Base-by-base conservation (phyloP, 2,113 vertebrate species). In the Cairina moschata region DNA sequence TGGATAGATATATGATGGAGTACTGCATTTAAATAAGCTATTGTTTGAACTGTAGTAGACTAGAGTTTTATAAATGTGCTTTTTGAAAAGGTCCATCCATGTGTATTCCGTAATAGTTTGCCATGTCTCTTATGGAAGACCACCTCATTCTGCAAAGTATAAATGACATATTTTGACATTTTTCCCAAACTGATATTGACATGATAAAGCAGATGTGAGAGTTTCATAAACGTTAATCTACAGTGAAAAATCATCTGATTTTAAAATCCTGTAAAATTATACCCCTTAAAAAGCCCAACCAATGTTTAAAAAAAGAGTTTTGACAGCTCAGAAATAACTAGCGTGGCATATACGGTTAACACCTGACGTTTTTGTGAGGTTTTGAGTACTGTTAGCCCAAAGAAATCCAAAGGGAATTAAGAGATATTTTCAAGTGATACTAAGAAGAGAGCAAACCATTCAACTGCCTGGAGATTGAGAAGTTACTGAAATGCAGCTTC, bases 401-500 rank as follows among this genome's bases (percentile, higher is more conserved):
- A 56, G 28, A 29, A 55, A 62, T 62, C 82, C 42, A 65, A 92
- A 90, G 46, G 29, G 25, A 88, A 77, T 83, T 12, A 76, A 88
- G 73, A 90, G 40, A 31, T 67, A 48, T 85, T 95, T 94, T 79
- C 58, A 95, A 86, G 60, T 31, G 68, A 91, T 38, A 86, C 52
- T 36, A 46, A 71, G 44, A 90, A 71, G 42, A 91, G n/a, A 83
- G 79, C 78, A 95, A 92, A 93, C 46, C 38, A 73, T 85, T 86
- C 65, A 83, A 28, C 38, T 86, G 44, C 40, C 63, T 76, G 56
- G 50, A 82, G 91, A 90, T 23, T 38, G n/a, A 96, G 92, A 83
- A 93, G 67, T 88, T 72, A 95, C 78, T 74, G 82, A 95, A 95
- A 93, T 18, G 81, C 78, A 80, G 88, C 87, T 83, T 82, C 40